Base-by-base conservation (phyloP, 2,888 invertebrate genomes). In the Callimorpha dominula region DNA sequence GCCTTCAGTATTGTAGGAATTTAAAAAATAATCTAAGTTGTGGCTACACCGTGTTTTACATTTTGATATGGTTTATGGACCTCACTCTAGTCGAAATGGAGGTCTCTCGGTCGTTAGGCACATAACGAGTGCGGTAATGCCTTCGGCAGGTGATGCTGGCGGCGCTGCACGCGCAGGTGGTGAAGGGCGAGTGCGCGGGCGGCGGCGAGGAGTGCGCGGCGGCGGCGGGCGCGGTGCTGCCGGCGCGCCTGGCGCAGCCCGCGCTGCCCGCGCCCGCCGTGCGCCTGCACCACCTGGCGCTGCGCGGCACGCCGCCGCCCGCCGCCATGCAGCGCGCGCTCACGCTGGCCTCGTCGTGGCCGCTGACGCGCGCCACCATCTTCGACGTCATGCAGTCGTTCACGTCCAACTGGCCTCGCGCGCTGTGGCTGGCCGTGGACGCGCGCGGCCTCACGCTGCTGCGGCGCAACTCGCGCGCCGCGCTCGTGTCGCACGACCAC, bases 371-470 rank as follows among this genome's bases (percentile, higher is more conserved):
- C 81, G 99, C 99, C 20, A 99, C 99, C 67, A 98, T 99, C 87
- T 99, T 98, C 90, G 99, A 99, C 91, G 99, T 99, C 63, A 98
- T 98, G 97, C 99, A 99, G 97, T 98, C 98, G 15, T 99, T 99
- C 91, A 99, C 99, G 17, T 99, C 99, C 46, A 98, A 98, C 93
- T 99, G 99, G 98, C 99, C 99, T 49, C 97, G 99, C 87, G 97
- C 98, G 64, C 95, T 99, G 65, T 99, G 99, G 98, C 95, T 99
- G 83, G 99, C 98, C 43, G 98, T 99, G 70, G 99, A 99, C 94
- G 99, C 99, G 91, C 97, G 97, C 85, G 99, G 99, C 40, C 97
- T 99, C 76, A 99, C 99, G 91, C 95, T 99, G 78, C 95, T 99
- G 85, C 98, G 99, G 85, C 98, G 98, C 88, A 97, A 98, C 72